These are phyloP conservation scores for Rhinatrema bivittatum DNA, from an alignment of 2,797 vertebrate species.

Conservation along the genomic window DNA sequence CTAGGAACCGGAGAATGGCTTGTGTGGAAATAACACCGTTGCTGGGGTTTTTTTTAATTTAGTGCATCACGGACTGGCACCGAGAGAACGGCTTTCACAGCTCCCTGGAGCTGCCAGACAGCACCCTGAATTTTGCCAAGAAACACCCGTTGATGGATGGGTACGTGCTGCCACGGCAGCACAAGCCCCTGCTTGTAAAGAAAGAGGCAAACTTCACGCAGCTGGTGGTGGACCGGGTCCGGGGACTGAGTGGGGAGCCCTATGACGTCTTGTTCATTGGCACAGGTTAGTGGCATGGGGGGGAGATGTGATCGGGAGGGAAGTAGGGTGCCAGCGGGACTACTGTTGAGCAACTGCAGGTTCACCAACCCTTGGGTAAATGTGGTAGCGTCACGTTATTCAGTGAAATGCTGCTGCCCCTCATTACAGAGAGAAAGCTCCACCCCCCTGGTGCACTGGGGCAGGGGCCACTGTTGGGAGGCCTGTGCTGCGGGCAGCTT, in stretches of 20 bases:
- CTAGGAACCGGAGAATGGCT: neutral
- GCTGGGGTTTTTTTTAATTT: neutral
- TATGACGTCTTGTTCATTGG: constrained; percentile 89
- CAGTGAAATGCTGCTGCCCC: no score
- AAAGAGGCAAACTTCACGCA: constrained; percentile 87
- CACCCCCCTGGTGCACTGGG: no score
- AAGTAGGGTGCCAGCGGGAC: no score
- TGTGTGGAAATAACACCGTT: neutral
- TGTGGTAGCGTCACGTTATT: no score
- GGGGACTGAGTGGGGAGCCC: constrained; percentile 61
- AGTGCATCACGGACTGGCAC: constrained; percentile 90
- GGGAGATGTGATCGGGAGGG: no score
- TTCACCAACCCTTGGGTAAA: no score
- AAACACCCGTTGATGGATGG: constrained; percentile 92
- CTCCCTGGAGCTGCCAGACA: constrained; percentile 86
- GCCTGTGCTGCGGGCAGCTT: no score
- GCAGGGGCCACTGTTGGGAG: no score
- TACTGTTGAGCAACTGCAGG: no score
- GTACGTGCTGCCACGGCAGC: constrained; percentile 54
- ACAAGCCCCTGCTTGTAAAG: constrained; percentile 81
- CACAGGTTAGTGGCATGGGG: constrained; percentile 86
- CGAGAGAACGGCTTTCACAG: constrained; percentile 75
- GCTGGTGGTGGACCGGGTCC: constrained; percentile 75
- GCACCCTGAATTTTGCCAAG: constrained; percentile 94
- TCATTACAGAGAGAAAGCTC: no score